These are phyloP conservation scores for Coleophora flavipennella DNA, from an alignment of 2,888 invertebrate genomes.

Conservation along the genomic window DNA sequence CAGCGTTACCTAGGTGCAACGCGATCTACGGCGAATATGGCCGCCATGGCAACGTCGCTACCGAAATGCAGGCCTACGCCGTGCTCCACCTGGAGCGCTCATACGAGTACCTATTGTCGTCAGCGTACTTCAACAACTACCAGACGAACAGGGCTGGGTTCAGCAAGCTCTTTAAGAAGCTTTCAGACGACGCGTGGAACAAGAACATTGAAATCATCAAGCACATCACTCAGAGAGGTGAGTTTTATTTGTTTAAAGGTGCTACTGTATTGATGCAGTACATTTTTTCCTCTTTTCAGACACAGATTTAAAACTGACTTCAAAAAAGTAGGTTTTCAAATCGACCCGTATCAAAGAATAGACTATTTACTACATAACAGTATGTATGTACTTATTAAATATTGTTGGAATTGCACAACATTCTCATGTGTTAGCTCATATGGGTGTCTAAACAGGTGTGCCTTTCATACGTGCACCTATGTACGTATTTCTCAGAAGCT, in stretches of 20 bases:
- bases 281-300: too few species aligned
- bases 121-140: slow-evolving; percentile 84
- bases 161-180: slow-evolving; percentile 78
- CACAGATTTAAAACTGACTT: too few species aligned
- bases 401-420: too few species aligned
- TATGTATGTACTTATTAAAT: too few species aligned
- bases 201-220: slow-evolving; percentile 83
- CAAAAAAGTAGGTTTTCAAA: too few species aligned
- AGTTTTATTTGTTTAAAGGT: slow-evolving; percentile 21
- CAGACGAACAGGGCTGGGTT: slow-evolving; percentile 84
- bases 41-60: slow-evolving; percentile 51
- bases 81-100: slow-evolving; percentile 80
- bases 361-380: too few species aligned
- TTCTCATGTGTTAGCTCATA: too few species aligned
- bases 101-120: slow-evolving; percentile 81
- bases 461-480: too few species aligned
- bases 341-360: too few species aligned
- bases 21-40: slow-evolving; percentile 76
- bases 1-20: slow-evolving; percentile 72
- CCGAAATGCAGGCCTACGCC: slow-evolving; percentile 66
- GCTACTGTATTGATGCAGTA: too few species aligned
- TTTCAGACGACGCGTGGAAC: slow-evolving; percentile 83
- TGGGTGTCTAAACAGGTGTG: too few species aligned
- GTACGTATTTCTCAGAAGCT: too few species aligned
- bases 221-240: slow-evolving; percentile 82